These are phyloP conservation scores for Diplodus puntazzo DNA, from an alignment of 2,797 vertebrate species.

Conservation along the genomic window DNA sequence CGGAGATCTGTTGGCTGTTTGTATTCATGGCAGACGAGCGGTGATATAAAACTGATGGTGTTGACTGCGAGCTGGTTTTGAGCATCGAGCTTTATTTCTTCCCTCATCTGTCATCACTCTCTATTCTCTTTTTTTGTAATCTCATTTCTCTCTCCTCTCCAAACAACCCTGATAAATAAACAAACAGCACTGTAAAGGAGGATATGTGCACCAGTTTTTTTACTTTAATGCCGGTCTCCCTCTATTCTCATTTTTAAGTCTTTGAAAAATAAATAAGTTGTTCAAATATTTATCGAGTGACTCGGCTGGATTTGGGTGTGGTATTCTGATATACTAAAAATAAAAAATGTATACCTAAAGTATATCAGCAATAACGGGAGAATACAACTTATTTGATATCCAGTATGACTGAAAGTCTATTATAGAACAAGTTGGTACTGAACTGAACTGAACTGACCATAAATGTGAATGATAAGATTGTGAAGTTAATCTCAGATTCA, in stretches of 20 bases:
- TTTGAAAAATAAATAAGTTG: slow-evolving; percentile 44
- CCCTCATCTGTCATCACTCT: not conserved
- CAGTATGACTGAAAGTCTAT: not conserved
- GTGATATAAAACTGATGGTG: slow-evolving; percentile 15
- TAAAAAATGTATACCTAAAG: not conserved
- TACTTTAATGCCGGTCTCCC: not conserved
- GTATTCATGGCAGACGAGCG: not conserved
- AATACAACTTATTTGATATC: not conserved
- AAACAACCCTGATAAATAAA: not conserved
- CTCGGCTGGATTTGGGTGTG: not conserved
- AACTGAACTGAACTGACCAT: too few relatives aligned
- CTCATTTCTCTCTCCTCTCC: not conserved
- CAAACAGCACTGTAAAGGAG: not conserved
- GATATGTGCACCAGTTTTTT: not conserved
- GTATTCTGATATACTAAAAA: slow-evolving; percentile 20
- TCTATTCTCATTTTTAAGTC: slow-evolving; percentile 19
- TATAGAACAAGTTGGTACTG: not conserved
- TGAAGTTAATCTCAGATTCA: not conserved
- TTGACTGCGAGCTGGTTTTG: not conserved
- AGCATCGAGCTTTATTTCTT: not conserved
- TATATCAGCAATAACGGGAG: not conserved
- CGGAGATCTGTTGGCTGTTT: not conserved
- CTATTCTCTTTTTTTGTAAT: not conserved
- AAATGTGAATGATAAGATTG: not conserved
- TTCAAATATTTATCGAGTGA: slow-evolving; percentile 37